Evolutionary conservation across 2,797 vertebrate species (phyloP), one percentile per base, ranked within the genome.

Genomic region (Pachyuromys duprasi): DNA sequence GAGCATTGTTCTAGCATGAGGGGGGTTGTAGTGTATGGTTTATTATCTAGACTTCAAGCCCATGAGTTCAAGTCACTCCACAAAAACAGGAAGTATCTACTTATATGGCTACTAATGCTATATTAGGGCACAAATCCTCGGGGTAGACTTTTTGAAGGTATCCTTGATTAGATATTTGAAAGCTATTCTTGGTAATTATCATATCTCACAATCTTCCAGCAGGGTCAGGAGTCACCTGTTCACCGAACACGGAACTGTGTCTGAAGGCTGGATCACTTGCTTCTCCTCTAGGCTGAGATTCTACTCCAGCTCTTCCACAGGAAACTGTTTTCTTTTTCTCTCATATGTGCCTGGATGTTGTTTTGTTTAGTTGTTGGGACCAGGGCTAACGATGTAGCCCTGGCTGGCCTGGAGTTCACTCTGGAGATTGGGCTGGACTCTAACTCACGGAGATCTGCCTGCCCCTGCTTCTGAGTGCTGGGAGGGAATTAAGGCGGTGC

Each of bases 281-380:
- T 80, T 92, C 89, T 91, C 92, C 89, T 95, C 86, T 55, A 72
- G 45, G 45, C 67, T 91, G 80, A 97, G 93, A 92, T 89, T 95
- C 91, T 94, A 81, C 45, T 93, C 49, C 67, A 55, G 90, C 28
- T 82, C 74, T 92, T 94, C 72, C 60, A 42, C 72, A n/a, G 55
- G 89, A 89, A 91, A 55, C 67, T 63, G 26, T 18, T n/a, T 36
- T 89, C 67, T 36, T 93, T 63, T 65, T 89, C 53, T 39, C 55
- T 86, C 62, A 24, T 75, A 45, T 4, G 6, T 75, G 20, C 72
- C 20, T 69, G 7, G 14, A 3, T 55, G 5, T 18, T 60, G n/a
- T 36, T 49, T 67, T 33, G 81, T 86, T n/a, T 86, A n/a, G 63
- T 24, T 86, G 70, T 86, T 36, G 22, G 36, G 49, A 39, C 49